phyloP scores from a whole-genome alignment of 2,113 vertebrate species.

The rabbit (Oryctolagus cuniculus) region DNA sequence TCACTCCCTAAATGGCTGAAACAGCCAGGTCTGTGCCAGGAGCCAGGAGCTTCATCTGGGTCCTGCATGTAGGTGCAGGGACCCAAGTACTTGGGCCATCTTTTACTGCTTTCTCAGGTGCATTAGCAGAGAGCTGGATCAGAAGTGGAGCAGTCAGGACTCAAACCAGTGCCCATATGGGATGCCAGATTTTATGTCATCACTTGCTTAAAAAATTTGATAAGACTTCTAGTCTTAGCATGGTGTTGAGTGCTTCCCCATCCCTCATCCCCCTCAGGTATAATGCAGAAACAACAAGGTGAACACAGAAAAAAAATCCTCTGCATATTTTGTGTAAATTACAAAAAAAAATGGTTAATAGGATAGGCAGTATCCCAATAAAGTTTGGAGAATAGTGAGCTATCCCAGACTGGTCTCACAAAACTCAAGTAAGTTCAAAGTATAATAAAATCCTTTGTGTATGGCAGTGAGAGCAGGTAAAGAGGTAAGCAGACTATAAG shows the following conservation, averaged over 20 bases:
- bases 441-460: slow-evolving; percentile 36
- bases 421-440: slow-evolving; percentile 10
- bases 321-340: neutral
- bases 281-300: slow-evolving; percentile 37
- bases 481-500: neutral
- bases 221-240: slow-evolving; percentile 17
- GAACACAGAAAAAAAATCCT: neutral
- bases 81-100: too few species aligned
- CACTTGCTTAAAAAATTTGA: slow-evolving; percentile 38
- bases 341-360: slow-evolving; percentile 19
- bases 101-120: too few species aligned
- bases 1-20: too few species aligned
- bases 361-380: neutral
- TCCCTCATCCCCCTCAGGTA: neutral
- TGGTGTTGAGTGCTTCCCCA: neutral
- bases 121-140: too few species aligned
- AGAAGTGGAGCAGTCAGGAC: too few species aligned
- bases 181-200: slow-evolving; percentile 15
- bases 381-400: neutral
- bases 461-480: slow-evolving; percentile 10
- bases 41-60: too few species aligned
- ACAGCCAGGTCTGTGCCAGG: too few species aligned
- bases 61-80: too few species aligned
- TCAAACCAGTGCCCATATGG: too few species aligned
- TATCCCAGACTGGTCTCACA: slow-evolving; percentile 39